Conservation (phyloP, 2,113 vertebrate species). For the Zapus hudsonius region DNA sequence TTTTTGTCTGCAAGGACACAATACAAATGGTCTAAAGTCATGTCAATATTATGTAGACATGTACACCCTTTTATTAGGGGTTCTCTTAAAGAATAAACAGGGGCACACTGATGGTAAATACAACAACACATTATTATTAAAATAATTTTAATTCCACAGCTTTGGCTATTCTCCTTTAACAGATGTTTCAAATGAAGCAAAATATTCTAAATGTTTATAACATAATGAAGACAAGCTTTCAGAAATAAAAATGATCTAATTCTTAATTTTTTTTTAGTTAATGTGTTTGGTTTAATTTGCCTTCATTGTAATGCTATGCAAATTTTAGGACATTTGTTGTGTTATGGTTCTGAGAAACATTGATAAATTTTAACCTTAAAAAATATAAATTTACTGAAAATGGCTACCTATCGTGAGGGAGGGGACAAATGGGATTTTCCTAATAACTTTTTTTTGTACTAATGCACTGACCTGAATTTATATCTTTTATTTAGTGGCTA, state of each 20-base stretch:
- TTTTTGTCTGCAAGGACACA: neutral
- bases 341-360: neutral
- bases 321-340: neutral
- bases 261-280: neutral
- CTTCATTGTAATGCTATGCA: neutral
- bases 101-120: neutral
- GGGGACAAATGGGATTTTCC: neutral
- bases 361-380: slow-evolving; percentile 25
- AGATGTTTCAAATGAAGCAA: neutral
- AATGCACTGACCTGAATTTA: slow-evolving; percentile 68
- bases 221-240: neutral
- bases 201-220: neutral
- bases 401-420: neutral
- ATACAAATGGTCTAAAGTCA: neutral
- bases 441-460: slow-evolving; percentile 64
- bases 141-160: neutral
- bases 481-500: slow-evolving; percentile 60
- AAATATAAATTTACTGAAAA: slow-evolving; percentile 58
- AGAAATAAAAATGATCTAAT: neutral
- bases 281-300: neutral
- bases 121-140: neutral
- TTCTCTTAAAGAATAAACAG: neutral
- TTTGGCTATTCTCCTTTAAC: neutral
- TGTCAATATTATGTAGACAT: neutral
- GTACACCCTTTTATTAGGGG: neutral